Percentiles rank a stretch among this genome's conserved stretches.
These are phyloP conservation scores for Calypte anna DNA, from an alignment of 2,113 vertebrate species.

Conservation along the genomic window DNA sequence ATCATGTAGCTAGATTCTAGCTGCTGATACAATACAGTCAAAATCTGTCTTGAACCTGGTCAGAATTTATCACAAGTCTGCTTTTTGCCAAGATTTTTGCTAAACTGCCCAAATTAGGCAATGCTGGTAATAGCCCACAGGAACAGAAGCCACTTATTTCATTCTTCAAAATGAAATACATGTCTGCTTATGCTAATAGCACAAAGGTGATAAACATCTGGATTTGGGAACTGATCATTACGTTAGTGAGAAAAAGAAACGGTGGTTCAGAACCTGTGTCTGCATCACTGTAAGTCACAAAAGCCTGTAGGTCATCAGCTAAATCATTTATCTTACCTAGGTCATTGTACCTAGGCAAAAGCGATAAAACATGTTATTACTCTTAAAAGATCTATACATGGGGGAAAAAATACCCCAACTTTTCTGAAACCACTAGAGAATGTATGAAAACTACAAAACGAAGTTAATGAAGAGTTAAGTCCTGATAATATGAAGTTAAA, in stretches of 20 bases:
- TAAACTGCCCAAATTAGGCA: background rate
- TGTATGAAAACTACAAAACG: background rate
- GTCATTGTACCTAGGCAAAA: background rate
- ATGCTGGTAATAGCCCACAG: background rate
- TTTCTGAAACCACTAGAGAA: background rate
- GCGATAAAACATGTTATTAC: background rate
- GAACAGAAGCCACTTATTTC: background rate
- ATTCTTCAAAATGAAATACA: background rate
- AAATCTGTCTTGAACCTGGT: background rate
- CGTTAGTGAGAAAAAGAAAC: background rate
- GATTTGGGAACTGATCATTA: background rate
- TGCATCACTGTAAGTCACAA: background rate
- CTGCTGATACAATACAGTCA: background rate
- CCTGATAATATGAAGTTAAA: background rate
- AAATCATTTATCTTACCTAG: background rate
- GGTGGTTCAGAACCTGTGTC: background rate
- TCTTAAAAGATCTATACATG: background rate
- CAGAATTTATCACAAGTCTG: background rate
- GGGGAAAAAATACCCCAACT: background rate
- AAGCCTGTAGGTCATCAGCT: background rate
- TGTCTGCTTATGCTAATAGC: background rate
- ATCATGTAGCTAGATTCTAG: background rate
- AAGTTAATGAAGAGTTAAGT: background rate
- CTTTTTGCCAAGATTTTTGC: background rate
- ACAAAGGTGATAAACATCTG: background rate